Evolutionary conservation across 2,797 vertebrate genomes (phyloP).

Genomic region (Gobio occitaniae): DNA sequence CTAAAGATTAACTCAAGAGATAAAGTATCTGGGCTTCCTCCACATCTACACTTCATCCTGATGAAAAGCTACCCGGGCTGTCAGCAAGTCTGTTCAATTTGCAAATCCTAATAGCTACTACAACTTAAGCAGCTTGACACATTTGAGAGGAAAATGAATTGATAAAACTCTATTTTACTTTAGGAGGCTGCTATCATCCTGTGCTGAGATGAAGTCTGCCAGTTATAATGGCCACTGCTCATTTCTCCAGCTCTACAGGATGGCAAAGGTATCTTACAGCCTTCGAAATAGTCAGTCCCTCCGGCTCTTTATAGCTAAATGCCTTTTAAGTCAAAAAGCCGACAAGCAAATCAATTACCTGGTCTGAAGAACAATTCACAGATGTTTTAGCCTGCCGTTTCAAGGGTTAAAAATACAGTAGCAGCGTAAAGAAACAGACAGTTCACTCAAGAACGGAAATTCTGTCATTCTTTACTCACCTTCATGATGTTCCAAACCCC

Average conservation of each 20-base stretch:
- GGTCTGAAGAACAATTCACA: slow-evolving; percentile 9
- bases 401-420: slow-evolving; percentile 21
- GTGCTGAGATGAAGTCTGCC: slow-evolving; percentile 14
- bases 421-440: neutral
- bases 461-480: slow-evolving; percentile 23
- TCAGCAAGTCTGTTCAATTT: slow-evolving; percentile 50
- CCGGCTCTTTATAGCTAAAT: slow-evolving; percentile 32
- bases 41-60: slow-evolving; percentile 46
- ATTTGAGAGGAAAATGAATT: slow-evolving; percentile 49
- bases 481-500: neutral
- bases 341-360: neutral
- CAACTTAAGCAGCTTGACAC: slow-evolving; percentile 48
- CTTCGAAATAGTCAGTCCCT: slow-evolving; percentile 18
- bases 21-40: slow-evolving; percentile 18
- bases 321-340: neutral
- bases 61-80: slow-evolving; percentile 47
- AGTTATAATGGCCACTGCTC: slow-evolving; percentile 19
- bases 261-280: slow-evolving; percentile 30
- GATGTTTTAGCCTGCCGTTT: neutral
- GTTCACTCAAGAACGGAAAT: slow-evolving; percentile 1
- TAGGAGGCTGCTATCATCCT: slow-evolving; percentile 34
- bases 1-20: slow-evolving; percentile 24
- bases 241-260: slow-evolving; percentile 12
- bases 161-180: slow-evolving; percentile 42
- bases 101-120: slow-evolving; percentile 51